Base-by-base conservation (phyloP, 2,797 vertebrate species). In the Choloepus didactylus region DNA sequence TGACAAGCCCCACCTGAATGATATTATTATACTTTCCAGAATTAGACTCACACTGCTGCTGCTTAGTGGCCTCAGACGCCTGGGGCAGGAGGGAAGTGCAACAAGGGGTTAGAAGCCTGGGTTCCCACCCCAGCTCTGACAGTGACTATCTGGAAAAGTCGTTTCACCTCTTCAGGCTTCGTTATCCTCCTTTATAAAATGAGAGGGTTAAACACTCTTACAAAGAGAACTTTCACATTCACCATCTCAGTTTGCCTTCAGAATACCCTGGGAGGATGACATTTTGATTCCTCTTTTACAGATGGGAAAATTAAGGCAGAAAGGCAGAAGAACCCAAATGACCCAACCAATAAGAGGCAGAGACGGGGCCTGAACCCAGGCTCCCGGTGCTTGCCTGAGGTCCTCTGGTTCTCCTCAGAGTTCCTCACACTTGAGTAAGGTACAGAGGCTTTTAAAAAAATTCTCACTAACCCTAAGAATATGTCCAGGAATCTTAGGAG, bases 11-110 rank as follows among this genome's bases (percentile, higher is more conserved):
- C 89, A 93, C 95, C 96, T 4, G 91, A 86, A 46, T 77, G 93
- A 90, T 96, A 80, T 97, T 97, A 97, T 96, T 97, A 97, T 87
- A 86, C 91, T 87, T 97, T 97, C 97, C 94, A 69, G 96, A 98
- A 98, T 98, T 98, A 98, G 97, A 97, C 89, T 81, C 67, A n/a
- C 85, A 29, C 44, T 23, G 72, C 93, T 89, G 89, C 95, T 27
- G 82, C 88, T 66, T 62, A 15, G 49, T 9, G 54, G 67, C 75
- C 92, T n/a, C 15, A 2, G 29, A 10, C 81, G 72, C 44, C 90
- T 0, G 0, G 54, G 35, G 27, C 54, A 19, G 25, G 3, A 5
- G 12, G 60, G 79, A 27, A 44, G 41, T 51, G 29, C 25, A 12
- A 44, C 11, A 25, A 9, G 44, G 66, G 38, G 23, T 56, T 27